Percentiles rank a stretch among this genome's conserved stretches.
These are phyloP conservation scores for Bombus huntii DNA, from an alignment of 1,140 invertebrate genomes.

Conservation along the genomic window DNA sequence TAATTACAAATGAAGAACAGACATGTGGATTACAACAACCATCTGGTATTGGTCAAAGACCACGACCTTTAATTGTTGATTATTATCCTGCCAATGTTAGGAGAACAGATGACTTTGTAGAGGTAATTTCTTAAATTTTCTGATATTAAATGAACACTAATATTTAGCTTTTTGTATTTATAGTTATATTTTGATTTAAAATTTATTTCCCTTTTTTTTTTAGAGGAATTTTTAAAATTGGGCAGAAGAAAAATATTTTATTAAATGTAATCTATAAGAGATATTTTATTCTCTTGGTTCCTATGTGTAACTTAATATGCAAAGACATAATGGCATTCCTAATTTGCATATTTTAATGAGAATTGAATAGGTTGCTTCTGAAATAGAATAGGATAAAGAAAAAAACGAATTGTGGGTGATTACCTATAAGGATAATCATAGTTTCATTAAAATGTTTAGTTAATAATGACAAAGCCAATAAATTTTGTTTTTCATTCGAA, in stretches of 20 bases:
- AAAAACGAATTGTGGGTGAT: slow-evolving; percentile 5
- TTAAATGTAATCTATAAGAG: slow-evolving; percentile 6
- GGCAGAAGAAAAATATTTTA: slow-evolving; percentile 27
- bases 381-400: slow-evolving; percentile 21
- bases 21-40: slow-evolving; percentile 88
- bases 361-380: slow-evolving; percentile 20
- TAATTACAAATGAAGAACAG: slow-evolving; percentile 89
- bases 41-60: slow-evolving; percentile 89
- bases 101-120: slow-evolving; percentile 73
- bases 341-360: slow-evolving; percentile 28
- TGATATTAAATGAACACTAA: neutral
- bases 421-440: neutral
- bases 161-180: neutral
- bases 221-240: slow-evolving; percentile 59
- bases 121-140: slow-evolving; percentile 56
- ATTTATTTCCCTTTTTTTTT: slow-evolving; percentile 27
- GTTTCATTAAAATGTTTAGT: slow-evolving; percentile 39
- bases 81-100: slow-evolving; percentile 80
- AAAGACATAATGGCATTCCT: slow-evolving; percentile 20
- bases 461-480: slow-evolving; percentile 41
- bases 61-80: slow-evolving; percentile 86
- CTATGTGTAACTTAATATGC: slow-evolving; percentile 28
- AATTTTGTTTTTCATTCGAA: neutral
- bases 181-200: neutral
- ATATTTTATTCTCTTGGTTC: slow-evolving; percentile 21